These are phyloP conservation scores for Xiphorhynchus erythropygius DNA, from an alignment of 2,797 vertebrate species.

Conservation along the genomic window DNA sequence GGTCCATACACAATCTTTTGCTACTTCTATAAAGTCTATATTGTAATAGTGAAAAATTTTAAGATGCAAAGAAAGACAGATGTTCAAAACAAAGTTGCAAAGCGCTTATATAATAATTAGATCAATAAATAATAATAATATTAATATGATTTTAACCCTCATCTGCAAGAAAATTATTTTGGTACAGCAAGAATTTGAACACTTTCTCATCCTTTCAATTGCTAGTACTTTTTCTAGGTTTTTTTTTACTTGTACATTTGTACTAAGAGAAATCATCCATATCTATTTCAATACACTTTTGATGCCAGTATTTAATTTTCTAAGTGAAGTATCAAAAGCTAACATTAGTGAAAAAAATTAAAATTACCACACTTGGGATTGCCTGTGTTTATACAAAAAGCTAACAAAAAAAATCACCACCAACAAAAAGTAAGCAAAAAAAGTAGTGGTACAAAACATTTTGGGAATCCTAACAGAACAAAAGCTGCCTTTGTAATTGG, in stretches of 20 bases:
- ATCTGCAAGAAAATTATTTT: neutral
- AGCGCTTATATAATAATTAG: neutral
- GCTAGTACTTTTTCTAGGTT: neutral
- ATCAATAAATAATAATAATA: neutral
- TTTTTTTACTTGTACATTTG: neutral
- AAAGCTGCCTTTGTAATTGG: slow-evolving; percentile 11
- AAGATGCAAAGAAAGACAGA: neutral
- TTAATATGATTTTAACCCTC: neutral
- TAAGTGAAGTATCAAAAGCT: neutral
- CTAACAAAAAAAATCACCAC: neutral
- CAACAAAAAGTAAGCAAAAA: neutral
- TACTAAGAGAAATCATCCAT: neutral
- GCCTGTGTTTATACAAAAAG: neutral
- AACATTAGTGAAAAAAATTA: neutral
- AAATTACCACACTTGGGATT: neutral
- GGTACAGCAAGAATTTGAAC: neutral
- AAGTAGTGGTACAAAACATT: neutral
- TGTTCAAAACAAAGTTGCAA: neutral
- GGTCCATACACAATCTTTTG: neutral
- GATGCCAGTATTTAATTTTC: neutral
- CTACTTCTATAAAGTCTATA: neutral
- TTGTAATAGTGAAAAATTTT: neutral
- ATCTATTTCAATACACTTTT: neutral
- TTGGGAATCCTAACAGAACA: neutral
- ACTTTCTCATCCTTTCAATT: neutral